Conservation (phyloP, 2,113 vertebrate genomes). For the Zosterops lateralis region DNA sequence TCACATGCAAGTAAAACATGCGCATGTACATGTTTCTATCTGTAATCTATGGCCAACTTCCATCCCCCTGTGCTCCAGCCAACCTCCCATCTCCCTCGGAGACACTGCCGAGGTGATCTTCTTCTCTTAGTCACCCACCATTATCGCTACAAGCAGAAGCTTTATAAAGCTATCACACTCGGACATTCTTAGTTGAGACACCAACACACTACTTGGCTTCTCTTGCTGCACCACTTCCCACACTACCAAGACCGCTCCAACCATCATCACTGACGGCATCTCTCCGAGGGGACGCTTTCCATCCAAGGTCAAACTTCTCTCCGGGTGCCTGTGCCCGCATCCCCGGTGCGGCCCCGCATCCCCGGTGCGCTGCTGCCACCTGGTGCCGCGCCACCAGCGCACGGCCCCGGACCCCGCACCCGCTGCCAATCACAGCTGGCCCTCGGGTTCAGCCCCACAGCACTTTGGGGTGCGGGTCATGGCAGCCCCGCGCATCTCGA, state of each 20-base stretch:
- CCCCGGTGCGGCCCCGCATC: background rate
- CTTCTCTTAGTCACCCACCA: background rate
- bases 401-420: too few species aligned
- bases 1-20: fast-evolving
- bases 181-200: fast-evolving
- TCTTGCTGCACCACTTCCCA: background rate
- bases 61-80: background rate
- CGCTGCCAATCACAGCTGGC: background rate
- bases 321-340: fast-evolving
- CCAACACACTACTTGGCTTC: fast-evolving
- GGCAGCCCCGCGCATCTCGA: background rate
- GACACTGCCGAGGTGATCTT: fast-evolving
- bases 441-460: fast-evolving
- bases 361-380: conserved; percentile 52
- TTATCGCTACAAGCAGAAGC: fast-evolving
- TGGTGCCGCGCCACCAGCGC: background rate
- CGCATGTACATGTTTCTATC: fast-evolving
- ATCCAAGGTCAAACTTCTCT: fast-evolving
- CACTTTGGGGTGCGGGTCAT: fast-evolving
- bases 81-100: background rate
- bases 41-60: background rate
- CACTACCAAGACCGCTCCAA: fast-evolving
- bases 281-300: background rate
- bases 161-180: background rate
- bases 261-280: fast-evolving